phyloP scores from a whole-genome alignment of 2,797 vertebrate species.

The Lepus oiostolus region DNA sequence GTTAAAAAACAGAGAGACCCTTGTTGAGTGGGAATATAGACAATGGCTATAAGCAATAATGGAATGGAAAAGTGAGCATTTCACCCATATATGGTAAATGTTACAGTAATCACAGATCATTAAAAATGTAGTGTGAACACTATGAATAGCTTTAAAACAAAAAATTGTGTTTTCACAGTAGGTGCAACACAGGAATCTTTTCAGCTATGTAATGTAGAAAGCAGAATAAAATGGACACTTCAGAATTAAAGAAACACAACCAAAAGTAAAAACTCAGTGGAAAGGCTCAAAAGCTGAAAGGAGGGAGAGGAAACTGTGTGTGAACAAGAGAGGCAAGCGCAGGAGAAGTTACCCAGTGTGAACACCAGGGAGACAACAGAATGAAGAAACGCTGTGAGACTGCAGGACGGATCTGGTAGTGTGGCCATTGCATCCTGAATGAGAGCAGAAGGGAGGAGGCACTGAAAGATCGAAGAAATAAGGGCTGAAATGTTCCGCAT shows the following conservation, averaged over 20 bases:
- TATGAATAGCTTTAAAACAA: not conserved
- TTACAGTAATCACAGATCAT: no score
- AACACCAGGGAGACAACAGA: no score
- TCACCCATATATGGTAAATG: no score
- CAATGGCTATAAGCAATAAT: no score
- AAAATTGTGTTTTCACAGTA: not conserved
- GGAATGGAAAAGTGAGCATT: no score
- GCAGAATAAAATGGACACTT: not conserved
- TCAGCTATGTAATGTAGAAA: not conserved
- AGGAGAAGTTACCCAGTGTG: not conserved
- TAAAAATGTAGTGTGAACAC: no score
- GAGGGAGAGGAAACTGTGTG: not conserved
- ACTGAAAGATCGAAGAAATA: slow-evolving; percentile 19
- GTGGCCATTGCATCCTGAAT: not conserved
- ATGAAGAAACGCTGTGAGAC: no score
- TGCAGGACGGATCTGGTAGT: not conserved
- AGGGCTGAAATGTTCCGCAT: not conserved
- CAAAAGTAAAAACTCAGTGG: not conserved
- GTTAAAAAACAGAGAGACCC: no score
- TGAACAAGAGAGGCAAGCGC: not conserved
- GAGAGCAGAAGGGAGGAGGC: not conserved
- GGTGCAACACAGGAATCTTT: not conserved
- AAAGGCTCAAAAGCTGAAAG: not conserved
- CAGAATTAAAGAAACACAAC: not conserved
- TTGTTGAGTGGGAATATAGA: no score